phyloP scores from a whole-genome alignment of 1,140 invertebrate genomes.

The Mercenaria mercenaria region DNA sequence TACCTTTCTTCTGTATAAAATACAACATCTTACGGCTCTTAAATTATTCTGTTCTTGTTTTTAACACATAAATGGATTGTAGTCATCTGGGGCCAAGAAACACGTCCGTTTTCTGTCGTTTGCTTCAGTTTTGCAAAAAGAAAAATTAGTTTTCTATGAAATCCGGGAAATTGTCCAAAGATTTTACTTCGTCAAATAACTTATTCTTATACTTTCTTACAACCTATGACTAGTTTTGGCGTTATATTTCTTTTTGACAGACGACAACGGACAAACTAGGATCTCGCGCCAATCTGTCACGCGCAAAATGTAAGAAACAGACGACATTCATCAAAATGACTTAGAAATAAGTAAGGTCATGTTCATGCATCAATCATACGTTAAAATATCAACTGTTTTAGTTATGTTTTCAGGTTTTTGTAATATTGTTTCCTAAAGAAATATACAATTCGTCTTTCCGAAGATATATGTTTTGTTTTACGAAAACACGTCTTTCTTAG shows the following conservation, averaged over 20 bases:
- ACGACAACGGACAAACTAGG: conserved; percentile 56
- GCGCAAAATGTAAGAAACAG: conserved; percentile 55
- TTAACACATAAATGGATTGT: too few relatives aligned
- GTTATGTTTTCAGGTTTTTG: conserved; percentile 57
- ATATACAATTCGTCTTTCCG: background rate
- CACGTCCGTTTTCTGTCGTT: background rate
- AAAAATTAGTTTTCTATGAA: conserved; percentile 16
- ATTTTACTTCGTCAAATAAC: background rate
- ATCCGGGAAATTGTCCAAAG: conserved; percentile 19
- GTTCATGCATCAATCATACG: conserved; percentile 55
- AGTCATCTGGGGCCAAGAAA: background rate
- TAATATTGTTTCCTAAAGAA: conserved; percentile 39
- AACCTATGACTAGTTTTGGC: conserved; percentile 21
- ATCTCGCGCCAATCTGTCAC: conserved; percentile 64
- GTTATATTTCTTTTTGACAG: conserved; percentile 44
- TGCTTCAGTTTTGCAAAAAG: background rate
- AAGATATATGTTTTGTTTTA: conserved; percentile 44
- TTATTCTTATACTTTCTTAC: background rate
- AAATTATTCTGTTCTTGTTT: too few relatives aligned
- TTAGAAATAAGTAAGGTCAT: conserved; percentile 59
- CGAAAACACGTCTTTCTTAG: conserved; percentile 29
- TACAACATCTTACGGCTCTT: too few relatives aligned
- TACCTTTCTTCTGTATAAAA: too few relatives aligned
- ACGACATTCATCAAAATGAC: conserved; percentile 68
- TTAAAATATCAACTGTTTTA: conserved; percentile 49